A percentile compares a stretch with the other conserved stretches of the same genome.
phyloP scores from a whole-genome alignment of 2,888 invertebrate genomes.

The Phoenoteleia sp. region DNA sequence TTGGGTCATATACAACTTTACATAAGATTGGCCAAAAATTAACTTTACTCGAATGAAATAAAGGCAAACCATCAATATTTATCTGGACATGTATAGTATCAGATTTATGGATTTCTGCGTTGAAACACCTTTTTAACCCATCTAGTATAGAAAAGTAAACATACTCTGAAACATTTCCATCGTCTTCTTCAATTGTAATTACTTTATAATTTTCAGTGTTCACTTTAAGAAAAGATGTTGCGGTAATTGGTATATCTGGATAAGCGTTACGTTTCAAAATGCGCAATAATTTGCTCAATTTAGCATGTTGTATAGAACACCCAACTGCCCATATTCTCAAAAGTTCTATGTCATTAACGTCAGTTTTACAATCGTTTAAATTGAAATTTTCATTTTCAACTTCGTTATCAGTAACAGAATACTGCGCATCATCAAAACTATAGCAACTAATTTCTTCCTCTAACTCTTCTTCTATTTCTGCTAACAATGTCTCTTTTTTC shows the following conservation, averaged over 20 bases:
- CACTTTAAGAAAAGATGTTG: slow-evolving; percentile 41
- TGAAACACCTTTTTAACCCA: slow-evolving; percentile 27
- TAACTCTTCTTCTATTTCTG: too few species aligned
- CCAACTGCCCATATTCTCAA: slow-evolving; percentile 53
- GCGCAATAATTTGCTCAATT: slow-evolving; percentile 33
- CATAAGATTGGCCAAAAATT: slow-evolving; percentile 67
- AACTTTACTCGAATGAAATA: slow-evolving; percentile 40
- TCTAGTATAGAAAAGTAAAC: slow-evolving; percentile 52
- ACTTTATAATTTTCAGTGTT: slow-evolving; percentile 29
- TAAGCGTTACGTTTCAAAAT: slow-evolving; percentile 50
- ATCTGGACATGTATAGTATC: slow-evolving; percentile 36
- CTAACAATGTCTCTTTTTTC: too few species aligned
- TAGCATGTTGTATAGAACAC: neutral
- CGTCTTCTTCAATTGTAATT: neutral
- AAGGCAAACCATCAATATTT: slow-evolving; percentile 62
- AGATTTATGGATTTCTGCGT: slow-evolving; percentile 15
- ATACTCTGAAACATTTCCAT: slow-evolving; percentile 6
- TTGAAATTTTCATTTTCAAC: too few species aligned
- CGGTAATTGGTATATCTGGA: slow-evolving; percentile 55
- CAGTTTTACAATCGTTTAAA: neutral
- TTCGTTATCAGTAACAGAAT: too few species aligned
- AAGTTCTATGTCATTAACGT: neutral
- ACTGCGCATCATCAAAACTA: too few species aligned
- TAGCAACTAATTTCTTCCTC: too few species aligned
- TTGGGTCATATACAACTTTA: slow-evolving; percentile 40